These are phyloP conservation scores for Formica exsecta DNA, from an alignment of 1,140 invertebrate genomes.

Conservation along the genomic window DNA sequence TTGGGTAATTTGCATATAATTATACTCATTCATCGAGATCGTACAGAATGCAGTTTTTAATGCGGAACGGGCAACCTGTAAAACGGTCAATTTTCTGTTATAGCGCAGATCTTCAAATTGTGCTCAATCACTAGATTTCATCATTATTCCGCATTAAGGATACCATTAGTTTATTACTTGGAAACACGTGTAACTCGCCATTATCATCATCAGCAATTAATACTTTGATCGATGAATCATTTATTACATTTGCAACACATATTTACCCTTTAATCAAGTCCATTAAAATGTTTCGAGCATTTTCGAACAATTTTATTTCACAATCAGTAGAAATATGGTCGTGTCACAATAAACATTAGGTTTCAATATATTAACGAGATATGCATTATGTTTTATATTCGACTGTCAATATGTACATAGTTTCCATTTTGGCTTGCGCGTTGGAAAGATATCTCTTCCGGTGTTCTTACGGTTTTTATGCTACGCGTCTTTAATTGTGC, in stretches of 20 bases:
- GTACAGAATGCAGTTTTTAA: conserved; percentile 72
- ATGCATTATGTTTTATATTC: conserved; percentile 68
- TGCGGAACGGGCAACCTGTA: conserved; percentile 70
- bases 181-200: conserved; percentile 69
- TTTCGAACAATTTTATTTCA: conserved; percentile 46
- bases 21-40: conserved; percentile 72
- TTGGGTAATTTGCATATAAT: conserved; percentile 76
- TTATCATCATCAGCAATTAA: conserved; percentile 70
- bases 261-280: conserved; percentile 12
- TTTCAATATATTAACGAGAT: conserved; percentile 1
- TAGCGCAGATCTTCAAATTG: conserved; percentile 68
- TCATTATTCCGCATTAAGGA: conserved; percentile 61
- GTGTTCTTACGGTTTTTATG: conserved; percentile 67
- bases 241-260: conserved; percentile 25
- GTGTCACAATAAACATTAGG: neutral
- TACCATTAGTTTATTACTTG: conserved; percentile 72
- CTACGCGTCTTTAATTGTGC: conserved; percentile 47
- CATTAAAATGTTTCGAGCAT: conserved; percentile 35
- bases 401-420: conserved; percentile 73
- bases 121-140: conserved; percentile 71
- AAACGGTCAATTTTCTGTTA: conserved; percentile 74
- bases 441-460: conserved; percentile 77
- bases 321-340: conserved; percentile 5
- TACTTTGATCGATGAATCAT: conserved; percentile 42
- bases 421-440: conserved; percentile 64